Evolutionary conservation across 1,140 invertebrate genomes (phyloP).

Genomic region (Scaptomyza pallida): DNA sequence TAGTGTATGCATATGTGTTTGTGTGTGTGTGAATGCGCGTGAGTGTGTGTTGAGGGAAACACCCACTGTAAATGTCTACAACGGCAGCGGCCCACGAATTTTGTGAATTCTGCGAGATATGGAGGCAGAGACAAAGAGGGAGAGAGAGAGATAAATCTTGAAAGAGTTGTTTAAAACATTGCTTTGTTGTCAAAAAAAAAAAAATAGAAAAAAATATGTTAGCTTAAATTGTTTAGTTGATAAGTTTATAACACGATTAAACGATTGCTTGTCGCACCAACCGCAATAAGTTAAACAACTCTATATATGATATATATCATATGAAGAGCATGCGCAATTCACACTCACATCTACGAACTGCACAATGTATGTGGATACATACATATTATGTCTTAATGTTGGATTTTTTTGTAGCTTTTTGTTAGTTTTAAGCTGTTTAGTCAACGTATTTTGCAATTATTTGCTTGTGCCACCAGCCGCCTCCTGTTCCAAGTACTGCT

Average conservation of each 20-base stretch:
- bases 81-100: not conserved
- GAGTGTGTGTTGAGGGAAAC: constrained; percentile 19
- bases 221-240: not conserved
- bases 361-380: constrained; percentile 41
- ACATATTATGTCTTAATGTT: constrained; percentile 45
- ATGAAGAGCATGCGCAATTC: constrained; percentile 38
- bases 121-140: not conserved
- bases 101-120: not conserved
- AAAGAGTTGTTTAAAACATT: not conserved
- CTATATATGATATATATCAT: not conserved
- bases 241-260: not conserved
- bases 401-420: too few relatives aligned
- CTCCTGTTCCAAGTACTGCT: not conserved
- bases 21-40: not conserved
- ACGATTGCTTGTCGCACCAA: constrained; percentile 5
- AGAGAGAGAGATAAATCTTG: too few relatives aligned
- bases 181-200: not conserved
- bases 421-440: constrained; percentile 25
- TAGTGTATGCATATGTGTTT: not conserved
- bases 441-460: constrained; percentile 7
- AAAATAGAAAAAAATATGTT: too few relatives aligned
- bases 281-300: constrained; percentile 7
- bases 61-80: constrained; percentile 20
- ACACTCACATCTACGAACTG: constrained; percentile 24
- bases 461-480: not conserved